These are phyloP conservation scores for Fulmarus glacialis DNA, from an alignment of 2,113 vertebrate species.

Conservation along the genomic window DNA sequence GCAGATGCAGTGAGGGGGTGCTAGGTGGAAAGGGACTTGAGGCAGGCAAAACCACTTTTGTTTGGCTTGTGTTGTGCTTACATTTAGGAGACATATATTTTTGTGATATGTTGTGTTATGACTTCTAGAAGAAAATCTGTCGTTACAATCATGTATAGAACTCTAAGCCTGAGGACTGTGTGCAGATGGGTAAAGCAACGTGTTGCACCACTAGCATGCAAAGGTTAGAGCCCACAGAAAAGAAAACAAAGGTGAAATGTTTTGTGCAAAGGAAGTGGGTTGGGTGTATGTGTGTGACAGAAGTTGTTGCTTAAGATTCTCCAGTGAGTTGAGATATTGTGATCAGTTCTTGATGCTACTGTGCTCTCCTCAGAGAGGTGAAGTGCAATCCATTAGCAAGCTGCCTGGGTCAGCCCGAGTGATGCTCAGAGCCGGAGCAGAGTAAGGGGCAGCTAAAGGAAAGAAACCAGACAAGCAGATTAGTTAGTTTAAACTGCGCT, in stretches of 20 bases:
- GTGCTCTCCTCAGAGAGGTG: not conserved
- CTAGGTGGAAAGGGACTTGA: not conserved
- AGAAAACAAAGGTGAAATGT: not conserved
- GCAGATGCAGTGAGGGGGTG: not conserved
- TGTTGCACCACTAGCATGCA: accelerated
- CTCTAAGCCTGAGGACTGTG: not conserved
- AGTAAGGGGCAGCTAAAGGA: not conserved
- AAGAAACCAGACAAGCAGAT: not conserved
- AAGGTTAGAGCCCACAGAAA: not conserved
- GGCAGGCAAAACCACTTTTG: not conserved
- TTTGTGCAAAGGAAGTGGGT: not conserved
- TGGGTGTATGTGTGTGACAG: not conserved
- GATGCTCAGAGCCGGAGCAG: not conserved
- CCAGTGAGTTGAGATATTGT: not conserved
- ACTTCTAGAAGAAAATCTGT: not conserved
- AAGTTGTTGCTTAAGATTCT: not conserved
- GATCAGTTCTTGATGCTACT: not conserved
- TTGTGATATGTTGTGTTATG: not conserved
- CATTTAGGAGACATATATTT: not conserved
- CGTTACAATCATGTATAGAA: accelerated
- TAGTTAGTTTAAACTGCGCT: not conserved
- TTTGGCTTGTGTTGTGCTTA: not conserved
- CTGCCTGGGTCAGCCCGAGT: not conserved
- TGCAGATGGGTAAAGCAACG: not conserved
- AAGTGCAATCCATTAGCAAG: not conserved